A percentile compares a stretch with the other conserved stretches of the same genome.
These are phyloP conservation scores for Laticauda colubrina DNA, from an alignment of 2,113 vertebrate genomes.

Conservation along the genomic window DNA sequence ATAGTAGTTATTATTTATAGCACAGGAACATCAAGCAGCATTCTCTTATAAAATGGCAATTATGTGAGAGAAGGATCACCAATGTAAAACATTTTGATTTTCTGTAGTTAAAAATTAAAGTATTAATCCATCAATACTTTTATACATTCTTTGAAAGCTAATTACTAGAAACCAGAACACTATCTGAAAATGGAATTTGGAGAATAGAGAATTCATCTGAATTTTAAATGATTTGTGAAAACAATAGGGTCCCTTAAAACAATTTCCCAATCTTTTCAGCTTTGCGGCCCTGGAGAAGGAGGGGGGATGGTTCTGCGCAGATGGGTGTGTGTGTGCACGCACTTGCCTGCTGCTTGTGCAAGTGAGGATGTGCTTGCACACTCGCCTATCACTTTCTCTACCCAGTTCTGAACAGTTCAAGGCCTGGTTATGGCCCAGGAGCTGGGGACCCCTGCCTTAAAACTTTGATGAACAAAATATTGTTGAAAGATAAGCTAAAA, in stretches of 20 bases:
- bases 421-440: background rate
- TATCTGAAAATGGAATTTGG: background rate
- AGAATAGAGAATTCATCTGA: background rate
- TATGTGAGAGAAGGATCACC: slow-evolving; percentile 40
- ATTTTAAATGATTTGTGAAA: background rate
- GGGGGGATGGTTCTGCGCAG: background rate
- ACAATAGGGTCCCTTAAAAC: background rate
- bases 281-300: background rate
- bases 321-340: background rate
- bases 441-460: background rate
- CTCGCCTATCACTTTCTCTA: background rate
- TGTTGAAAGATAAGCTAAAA: background rate
- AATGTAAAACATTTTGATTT: slow-evolving; percentile 47
- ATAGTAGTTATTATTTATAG: background rate
- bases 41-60: slow-evolving; percentile 7
- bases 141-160: background rate
- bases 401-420: background rate
- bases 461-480: background rate
- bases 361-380: background rate
- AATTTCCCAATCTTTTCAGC: background rate
- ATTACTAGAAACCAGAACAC: background rate
- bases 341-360: background rate
- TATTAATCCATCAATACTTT: background rate
- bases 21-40: background rate
- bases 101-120: slow-evolving; percentile 4